Evolutionary conservation across 2,797 vertebrate genomes (phyloP), one percentile per base, ranked within the genome.

Genomic region (Poeciliopsis presidionis): DNA sequence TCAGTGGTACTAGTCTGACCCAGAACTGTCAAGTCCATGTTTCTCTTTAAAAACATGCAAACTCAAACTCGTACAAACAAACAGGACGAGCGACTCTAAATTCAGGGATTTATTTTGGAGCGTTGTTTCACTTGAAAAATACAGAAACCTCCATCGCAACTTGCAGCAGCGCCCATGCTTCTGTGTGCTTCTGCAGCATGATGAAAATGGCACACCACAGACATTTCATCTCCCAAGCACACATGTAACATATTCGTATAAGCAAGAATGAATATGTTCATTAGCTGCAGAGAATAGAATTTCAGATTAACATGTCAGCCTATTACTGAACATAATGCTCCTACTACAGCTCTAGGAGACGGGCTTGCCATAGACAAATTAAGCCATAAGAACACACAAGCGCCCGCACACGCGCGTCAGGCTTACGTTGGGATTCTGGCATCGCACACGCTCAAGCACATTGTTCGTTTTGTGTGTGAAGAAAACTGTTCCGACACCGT

Each of bases 271-370:
- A 89, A 94, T 94, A 91, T 93, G 89, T 93, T 94, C 92, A 94
- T 94, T 93, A 93, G 87, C 89, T 83, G 85, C 89, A 91, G 83
- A 93, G 92, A 94, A 92, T 87, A 90, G 90, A 88, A 89, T 90
- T 89, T 87, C 81, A 93, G 91, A 94, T 95, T 91, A 93, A 93
- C 90, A 93, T 93, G 92, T 93, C 91, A 93, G 86, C 88, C 91
- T 87, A 92, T 94, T 94, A 93, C 87, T 63, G 86, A 78, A 84
- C 83, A 91, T 89, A 93, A 93, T 90, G 89, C 91, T 69, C 84
- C 88, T 93, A 92, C 91, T 92, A 79, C 84, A 90, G 85, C 90
- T 91, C 87, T 89, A 81, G 83, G 91, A 93, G 90, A 93, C 84
- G 85, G 87, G 82, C 75, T 86, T 84, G 73, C 88, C 76, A 46